Evolutionary conservation across 2,797 vertebrate species (phyloP).

Genomic region (Varecia variegata): DNA sequence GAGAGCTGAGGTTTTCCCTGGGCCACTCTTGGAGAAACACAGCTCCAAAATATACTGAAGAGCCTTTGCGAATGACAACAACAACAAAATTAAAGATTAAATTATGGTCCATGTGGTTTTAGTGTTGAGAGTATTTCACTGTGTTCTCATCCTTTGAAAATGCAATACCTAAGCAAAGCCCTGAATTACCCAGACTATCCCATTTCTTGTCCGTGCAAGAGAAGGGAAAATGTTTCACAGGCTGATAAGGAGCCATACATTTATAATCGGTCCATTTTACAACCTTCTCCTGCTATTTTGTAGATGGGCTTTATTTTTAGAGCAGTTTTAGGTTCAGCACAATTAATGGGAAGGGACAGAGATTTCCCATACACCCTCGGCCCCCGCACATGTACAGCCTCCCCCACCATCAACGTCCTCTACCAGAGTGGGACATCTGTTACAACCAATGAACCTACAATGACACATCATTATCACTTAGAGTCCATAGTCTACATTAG

Average conservation of each 20-base stretch:
- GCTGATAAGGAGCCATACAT: not conserved
- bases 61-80: slow-evolving; percentile 28
- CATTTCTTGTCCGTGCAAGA: slow-evolving; percentile 33
- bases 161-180: slow-evolving; percentile 13
- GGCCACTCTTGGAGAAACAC: not conserved
- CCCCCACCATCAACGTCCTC: too few species aligned
- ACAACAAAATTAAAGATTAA: slow-evolving; percentile 39
- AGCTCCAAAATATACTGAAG: slow-evolving; percentile 21
- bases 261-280: slow-evolving; percentile 29
- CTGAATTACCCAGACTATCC: not conserved
- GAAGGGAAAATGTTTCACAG: slow-evolving; percentile 11
- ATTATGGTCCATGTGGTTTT: slow-evolving; percentile 42
- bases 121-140: not conserved
- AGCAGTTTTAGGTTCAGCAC: not conserved
- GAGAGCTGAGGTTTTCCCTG: not conserved
- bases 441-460: not conserved
- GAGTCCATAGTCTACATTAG: not conserved
- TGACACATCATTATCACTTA: not conserved
- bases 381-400: too few species aligned
- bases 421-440: not conserved
- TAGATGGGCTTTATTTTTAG: not conserved
- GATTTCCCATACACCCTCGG: not conserved
- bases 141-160: slow-evolving; percentile 37
- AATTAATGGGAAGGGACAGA: not conserved
- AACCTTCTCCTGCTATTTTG: not conserved